phyloP scores from a whole-genome alignment of 2,888 invertebrate species.

The Ichneumoninae sp. region DNA sequence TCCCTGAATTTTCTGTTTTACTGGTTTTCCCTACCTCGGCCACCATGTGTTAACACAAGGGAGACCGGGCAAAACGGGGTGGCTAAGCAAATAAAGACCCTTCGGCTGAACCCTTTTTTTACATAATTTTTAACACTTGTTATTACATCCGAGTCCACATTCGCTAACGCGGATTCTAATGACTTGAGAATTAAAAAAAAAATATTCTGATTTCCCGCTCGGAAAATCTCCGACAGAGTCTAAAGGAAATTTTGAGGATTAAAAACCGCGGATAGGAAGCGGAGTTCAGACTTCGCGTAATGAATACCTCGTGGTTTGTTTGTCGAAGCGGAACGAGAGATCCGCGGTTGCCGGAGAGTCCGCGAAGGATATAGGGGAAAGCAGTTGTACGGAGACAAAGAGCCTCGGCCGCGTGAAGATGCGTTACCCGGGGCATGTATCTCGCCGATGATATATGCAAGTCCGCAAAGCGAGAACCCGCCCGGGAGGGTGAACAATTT shows the following conservation, averaged over 20 bases:
- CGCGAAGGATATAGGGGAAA: conserved; percentile 8
- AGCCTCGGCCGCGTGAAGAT: neutral
- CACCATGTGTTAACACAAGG: too few species aligned
- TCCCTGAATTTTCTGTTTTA: too few species aligned
- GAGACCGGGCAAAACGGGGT: too few species aligned
- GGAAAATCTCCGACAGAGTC: neutral
- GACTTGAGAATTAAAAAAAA: neutral
- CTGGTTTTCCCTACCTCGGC: too few species aligned
- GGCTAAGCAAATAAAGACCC: too few species aligned
- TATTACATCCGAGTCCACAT: too few species aligned
- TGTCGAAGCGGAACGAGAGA: neutral
- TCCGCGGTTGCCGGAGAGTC: conserved; percentile 4
- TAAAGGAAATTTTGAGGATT: conserved; percentile 5
- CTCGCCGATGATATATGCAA: neutral
- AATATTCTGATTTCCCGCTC: neutral
- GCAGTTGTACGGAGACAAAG: conserved; percentile 37
- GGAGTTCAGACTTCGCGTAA: neutral
- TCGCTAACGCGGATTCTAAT: neutral
- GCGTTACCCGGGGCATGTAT: neutral
- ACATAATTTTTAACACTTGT: too few species aligned
- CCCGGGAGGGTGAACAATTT: conserved; percentile 24
- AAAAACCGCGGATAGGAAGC: neutral
- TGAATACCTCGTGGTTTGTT: neutral
- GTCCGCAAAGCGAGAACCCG: conserved; percentile 12
- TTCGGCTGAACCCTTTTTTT: too few species aligned